phyloP scores from a whole-genome alignment of 2,888 invertebrate genomes.

The Amphipyra tragopoginis region DNA sequence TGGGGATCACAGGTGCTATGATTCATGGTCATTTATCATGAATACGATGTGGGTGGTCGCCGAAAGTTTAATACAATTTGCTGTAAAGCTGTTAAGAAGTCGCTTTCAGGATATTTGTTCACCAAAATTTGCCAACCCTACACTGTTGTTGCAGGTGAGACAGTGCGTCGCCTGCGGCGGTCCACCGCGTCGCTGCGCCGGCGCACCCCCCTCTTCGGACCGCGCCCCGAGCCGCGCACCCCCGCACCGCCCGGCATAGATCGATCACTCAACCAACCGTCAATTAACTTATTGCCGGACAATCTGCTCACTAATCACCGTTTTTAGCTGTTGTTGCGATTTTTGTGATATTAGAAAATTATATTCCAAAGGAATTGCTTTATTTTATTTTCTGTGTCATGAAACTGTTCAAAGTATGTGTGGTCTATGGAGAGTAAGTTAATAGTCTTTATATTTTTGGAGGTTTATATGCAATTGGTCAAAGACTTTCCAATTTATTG shows the following conservation, averaged over 20 bases:
- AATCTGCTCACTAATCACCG: conserved; percentile 74
- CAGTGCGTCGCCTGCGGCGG: conserved; percentile 84
- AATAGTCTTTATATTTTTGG: not conserved
- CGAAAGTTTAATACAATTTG: too few relatives aligned
- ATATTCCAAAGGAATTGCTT: conserved; percentile 30
- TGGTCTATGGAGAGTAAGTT: conserved; percentile 27
- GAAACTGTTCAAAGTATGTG: conserved; percentile 18
- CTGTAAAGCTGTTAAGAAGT: too few relatives aligned
- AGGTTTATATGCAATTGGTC: not conserved
- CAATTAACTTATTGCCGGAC: conserved; percentile 82
- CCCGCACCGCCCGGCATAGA: conserved; percentile 67
- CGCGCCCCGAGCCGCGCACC: conserved; percentile 36
- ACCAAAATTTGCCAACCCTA: conserved; percentile 70
- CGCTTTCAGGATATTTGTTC: too few relatives aligned
- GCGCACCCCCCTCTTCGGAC: conserved; percentile 66
- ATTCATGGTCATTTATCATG: too few relatives aligned
- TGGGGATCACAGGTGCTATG: too few relatives aligned
- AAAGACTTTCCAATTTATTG: not conserved
- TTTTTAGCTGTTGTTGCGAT: conserved; percentile 56
- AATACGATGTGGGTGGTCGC: too few relatives aligned
- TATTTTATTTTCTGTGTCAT: conserved; percentile 21
- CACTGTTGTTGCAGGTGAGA: conserved; percentile 78
- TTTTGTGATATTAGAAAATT: conserved; percentile 54
- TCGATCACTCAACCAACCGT: conserved; percentile 80
- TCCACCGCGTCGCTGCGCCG: conserved; percentile 75